Percentiles rank a stretch among this genome's conserved stretches.
These are phyloP conservation scores for Hypocryptadius cinnamomeus DNA, from an alignment of 2,113 vertebrate species.

Conservation along the genomic window DNA sequence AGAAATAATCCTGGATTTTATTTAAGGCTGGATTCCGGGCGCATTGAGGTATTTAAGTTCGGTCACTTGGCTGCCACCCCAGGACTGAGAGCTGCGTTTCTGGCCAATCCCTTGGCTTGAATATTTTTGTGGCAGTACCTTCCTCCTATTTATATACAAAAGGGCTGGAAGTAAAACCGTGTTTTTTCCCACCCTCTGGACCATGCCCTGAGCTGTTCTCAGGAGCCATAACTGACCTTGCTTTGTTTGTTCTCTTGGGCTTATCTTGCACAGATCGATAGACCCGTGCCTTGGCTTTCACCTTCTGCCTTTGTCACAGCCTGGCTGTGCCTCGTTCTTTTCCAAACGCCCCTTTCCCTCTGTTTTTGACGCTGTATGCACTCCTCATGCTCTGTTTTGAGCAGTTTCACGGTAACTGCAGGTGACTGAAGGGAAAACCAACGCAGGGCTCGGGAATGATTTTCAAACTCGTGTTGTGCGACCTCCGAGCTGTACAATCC, in stretches of 20 bases:
- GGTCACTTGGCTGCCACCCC: neutral
- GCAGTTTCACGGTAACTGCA: neutral
- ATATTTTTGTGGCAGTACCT: neutral
- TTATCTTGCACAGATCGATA: neutral
- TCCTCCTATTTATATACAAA: neutral
- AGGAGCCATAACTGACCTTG: neutral
- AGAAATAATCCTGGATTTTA: neutral
- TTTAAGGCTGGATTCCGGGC: neutral
- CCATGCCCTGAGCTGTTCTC: neutral
- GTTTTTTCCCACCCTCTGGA: neutral
- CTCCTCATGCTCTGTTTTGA: neutral
- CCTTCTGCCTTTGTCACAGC: neutral
- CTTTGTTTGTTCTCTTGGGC: neutral
- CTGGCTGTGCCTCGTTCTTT: neutral
- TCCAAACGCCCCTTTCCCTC: neutral
- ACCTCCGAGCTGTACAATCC: neutral
- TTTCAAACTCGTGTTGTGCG: neutral
- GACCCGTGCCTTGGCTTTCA: neutral
- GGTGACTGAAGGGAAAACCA: neutral
- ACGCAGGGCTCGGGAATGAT: accelerated
- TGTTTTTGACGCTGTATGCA: accelerated
- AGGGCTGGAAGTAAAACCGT: neutral
- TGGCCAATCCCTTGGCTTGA: neutral
- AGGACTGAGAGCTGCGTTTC: accelerated
- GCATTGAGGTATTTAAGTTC: accelerated